These are phyloP conservation scores for Chloroceryle inda DNA, from an alignment of 2,797 vertebrate genomes.

Conservation along the genomic window DNA sequence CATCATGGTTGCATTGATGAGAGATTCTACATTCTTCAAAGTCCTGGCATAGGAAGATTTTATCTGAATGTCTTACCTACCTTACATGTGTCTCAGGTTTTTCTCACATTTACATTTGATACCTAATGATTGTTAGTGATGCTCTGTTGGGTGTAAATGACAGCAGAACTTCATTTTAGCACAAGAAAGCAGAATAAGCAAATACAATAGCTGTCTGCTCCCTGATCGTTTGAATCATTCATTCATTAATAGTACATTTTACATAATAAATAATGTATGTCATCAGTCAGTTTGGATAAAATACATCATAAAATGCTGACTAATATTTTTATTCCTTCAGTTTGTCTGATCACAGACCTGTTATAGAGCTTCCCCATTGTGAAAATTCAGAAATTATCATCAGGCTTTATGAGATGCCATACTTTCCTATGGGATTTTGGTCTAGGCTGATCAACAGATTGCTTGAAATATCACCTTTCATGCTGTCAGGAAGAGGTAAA, in stretches of 20 bases:
- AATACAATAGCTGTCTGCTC: background rate
- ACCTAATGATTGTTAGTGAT: background rate
- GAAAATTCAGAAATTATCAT: constrained; percentile 95
- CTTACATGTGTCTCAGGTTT: background rate
- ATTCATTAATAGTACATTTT: background rate
- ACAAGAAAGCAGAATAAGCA: background rate
- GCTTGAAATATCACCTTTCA: constrained; percentile 90
- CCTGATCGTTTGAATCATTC: background rate
- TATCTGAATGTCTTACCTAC: background rate
- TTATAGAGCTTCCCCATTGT: constrained; percentile 93
- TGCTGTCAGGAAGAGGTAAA: constrained; percentile 91
- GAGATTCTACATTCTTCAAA: background rate
- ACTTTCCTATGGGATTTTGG: constrained; percentile 98
- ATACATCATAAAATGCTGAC: background rate
- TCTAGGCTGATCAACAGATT: constrained; percentile 92
- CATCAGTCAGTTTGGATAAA: background rate
- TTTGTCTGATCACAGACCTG: constrained; percentile 90
- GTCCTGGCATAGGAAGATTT: background rate
- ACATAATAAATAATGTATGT: background rate
- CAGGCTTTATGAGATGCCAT: constrained; percentile 95
- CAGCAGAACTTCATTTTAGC: background rate
- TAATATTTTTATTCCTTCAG: constrained; percentile 77
- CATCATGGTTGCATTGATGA: background rate
- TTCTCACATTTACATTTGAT: background rate
- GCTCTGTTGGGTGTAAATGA: background rate